These are phyloP conservation scores for Morelia viridis DNA, from an alignment of 2,797 vertebrate species.

Conservation along the genomic window DNA sequence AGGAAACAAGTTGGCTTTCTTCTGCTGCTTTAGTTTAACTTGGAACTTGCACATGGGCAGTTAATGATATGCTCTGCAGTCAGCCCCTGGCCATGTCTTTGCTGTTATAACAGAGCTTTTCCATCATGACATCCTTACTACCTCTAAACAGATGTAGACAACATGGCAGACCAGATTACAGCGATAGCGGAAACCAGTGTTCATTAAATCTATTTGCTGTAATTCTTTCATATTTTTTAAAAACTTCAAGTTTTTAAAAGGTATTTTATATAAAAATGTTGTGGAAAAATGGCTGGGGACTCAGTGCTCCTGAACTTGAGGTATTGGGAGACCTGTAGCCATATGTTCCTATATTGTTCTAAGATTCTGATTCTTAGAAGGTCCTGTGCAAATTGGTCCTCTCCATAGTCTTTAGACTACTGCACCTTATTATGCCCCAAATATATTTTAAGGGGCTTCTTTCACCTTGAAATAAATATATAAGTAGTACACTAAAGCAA, in stretches of 20 bases:
- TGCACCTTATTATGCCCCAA: not conserved
- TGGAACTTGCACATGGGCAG: too few species aligned
- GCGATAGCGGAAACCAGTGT: not conserved
- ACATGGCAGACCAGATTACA: not conserved
- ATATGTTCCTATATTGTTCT: not conserved
- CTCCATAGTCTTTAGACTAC: not conserved
- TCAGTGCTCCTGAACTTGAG: not conserved
- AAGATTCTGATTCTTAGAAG: not conserved
- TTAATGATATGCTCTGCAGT: too few species aligned
- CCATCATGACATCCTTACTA: not conserved
- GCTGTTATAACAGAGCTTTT: too few species aligned
- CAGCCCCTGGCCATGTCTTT: too few species aligned
- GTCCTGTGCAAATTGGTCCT: not conserved
- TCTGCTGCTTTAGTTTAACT: too few species aligned
- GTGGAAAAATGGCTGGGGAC: not conserved
- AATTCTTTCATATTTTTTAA: not conserved
- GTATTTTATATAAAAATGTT: not conserved
- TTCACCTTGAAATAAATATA: not conserved
- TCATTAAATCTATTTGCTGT: not conserved
- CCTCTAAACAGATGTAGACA: not conserved
- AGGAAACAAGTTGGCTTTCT: too few species aligned
- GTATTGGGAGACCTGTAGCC: not conserved
- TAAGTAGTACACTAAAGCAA: not conserved
- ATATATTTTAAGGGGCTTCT: not conserved
- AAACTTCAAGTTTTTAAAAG: not conserved